Evolutionary conservation across 2,888 invertebrate species (phyloP), one percentile per base, ranked within the genome.

Genomic region (Drosophila nr. fundita): DNA sequence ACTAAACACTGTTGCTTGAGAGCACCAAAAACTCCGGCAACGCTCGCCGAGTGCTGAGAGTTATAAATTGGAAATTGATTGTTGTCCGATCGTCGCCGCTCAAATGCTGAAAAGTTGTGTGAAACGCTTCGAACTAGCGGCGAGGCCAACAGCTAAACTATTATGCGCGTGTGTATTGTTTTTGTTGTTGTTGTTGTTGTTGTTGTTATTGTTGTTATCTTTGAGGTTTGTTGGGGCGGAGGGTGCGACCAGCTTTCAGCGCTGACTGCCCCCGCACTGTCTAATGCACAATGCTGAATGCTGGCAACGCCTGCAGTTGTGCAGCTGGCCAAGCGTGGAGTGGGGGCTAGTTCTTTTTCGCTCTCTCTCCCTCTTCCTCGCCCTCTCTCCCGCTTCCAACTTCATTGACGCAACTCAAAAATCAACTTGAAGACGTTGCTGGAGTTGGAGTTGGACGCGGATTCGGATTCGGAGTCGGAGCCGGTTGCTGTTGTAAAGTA

Each of bases 401-500:
- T 29, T 27, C 27, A 24, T 59, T 69, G 70, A 48, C 71, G 59
- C 45, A 54, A 62, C 73, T 54, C 60, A 57, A 50, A 62, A 65
- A 57, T 64, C 70, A 76, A 80, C 67, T 71, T 59, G 24, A 76
- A 78, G 74, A 78, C 73, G 49, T 57, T 64, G 59, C 38, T 52
- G 60, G 45, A 59, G 68, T 36, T 50, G 54, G 29, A 48, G 45
- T 53, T 45, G 52, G 45, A 61, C 34, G 34, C 32, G 68, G 45
- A 54, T 48, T 40, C 32, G 68, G 45, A 54, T 48, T 55, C 42
- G 60, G 49, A 38, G 38, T n/a, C 45, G 29, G 18, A 70, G 68
- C 59, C 49, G 32, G 71, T 57, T 74, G 68, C 60, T 73, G 52
- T 48, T 80, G 78, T 80, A 73, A 75, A 86, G 86, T 83, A 86